These are phyloP conservation scores for Pectinophora gossypiella DNA, from an alignment of 1,140 invertebrate species.

Conservation along the genomic window DNA sequence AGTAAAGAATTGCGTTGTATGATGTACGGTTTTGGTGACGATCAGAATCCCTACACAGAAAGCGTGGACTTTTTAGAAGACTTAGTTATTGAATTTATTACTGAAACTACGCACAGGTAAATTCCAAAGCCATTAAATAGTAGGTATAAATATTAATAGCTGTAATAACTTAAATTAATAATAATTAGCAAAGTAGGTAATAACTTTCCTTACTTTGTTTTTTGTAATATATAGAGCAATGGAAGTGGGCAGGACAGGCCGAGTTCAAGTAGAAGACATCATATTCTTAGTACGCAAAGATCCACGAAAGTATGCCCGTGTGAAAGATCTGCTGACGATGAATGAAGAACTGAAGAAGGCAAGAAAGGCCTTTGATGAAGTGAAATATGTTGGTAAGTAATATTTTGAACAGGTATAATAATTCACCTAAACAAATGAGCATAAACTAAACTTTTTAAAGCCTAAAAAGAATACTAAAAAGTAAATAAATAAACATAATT, in stretches of 20 bases:
- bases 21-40: conserved; percentile 99
- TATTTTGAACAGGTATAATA: too few species aligned
- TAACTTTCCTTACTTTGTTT: too few species aligned
- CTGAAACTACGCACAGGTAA: conserved; percentile 92
- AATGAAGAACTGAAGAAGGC: conserved; percentile 99
- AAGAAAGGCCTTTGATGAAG: conserved; percentile 99
- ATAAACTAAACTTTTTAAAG: too few species aligned
- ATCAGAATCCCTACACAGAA: conserved; percentile 99
- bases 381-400: conserved; percentile 87
- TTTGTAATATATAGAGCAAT: conserved; percentile 83
- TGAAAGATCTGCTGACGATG: conserved; percentile 98
- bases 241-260: conserved; percentile 95
- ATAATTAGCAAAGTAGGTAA: not conserved
- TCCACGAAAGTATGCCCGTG: conserved; percentile 96
- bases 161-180: not conserved
- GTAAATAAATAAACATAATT: too few species aligned
- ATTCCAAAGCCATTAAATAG: conserved; percentile 11
- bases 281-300: conserved; percentile 99
- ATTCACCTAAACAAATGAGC: too few species aligned
- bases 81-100: conserved; percentile 98
- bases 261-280: conserved; percentile 98
- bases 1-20: conserved; percentile 96
- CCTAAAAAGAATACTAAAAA: too few species aligned
- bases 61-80: conserved; percentile 98
- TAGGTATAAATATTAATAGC: not conserved